These are phyloP conservation scores for Punctoribates punctum DNA, from an alignment of 2,888 invertebrate genomes.

Conservation along the genomic window DNA sequence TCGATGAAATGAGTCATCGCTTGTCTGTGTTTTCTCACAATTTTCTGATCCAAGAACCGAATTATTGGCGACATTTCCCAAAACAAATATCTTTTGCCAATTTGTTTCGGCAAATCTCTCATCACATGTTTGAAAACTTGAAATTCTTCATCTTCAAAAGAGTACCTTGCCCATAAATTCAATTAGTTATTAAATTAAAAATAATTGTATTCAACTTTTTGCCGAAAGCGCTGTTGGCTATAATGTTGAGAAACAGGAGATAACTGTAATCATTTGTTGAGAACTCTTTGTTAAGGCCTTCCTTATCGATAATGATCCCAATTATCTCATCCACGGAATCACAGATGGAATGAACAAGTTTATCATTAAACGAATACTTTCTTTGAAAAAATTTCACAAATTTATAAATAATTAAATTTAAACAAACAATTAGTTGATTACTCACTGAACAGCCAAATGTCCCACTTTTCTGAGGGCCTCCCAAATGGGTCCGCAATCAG, in stretches of 20 bases:
- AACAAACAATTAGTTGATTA: not conserved
- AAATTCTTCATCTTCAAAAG: not conserved
- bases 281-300: conserved; percentile 14
- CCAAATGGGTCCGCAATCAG: conserved; percentile 17
- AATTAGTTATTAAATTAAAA: no score
- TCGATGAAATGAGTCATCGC: not conserved
- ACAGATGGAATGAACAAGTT: not conserved
- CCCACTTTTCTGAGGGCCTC: not conserved
- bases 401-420: no score
- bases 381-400: no score
- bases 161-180: not conserved
- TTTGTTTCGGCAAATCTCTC: not conserved
- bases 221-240: not conserved
- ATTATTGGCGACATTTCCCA: not conserved
- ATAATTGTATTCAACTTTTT: not conserved
- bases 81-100: not conserved
- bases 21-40: not conserved
- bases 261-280: not conserved
- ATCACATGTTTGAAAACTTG: not conserved
- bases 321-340: conserved; percentile 11
- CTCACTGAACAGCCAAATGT: conserved; percentile 3
- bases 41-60: not conserved
- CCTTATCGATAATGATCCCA: not conserved
- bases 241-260: not conserved
- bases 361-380: not conserved